These are phyloP conservation scores for Rhamnusium bicolor DNA, from an alignment of 2,888 invertebrate genomes.

Conservation along the genomic window DNA sequence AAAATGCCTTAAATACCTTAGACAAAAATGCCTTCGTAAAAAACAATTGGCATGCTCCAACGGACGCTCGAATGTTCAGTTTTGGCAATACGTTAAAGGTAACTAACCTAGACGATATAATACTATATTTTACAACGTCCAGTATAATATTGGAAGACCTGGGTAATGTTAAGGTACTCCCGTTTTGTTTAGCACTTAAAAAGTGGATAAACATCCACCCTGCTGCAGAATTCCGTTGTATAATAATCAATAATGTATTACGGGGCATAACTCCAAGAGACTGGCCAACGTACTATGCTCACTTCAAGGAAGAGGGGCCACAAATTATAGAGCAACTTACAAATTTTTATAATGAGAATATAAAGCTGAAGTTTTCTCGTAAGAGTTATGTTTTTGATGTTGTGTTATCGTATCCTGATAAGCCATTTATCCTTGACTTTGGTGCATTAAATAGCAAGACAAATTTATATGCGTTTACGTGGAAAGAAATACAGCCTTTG, in stretches of 20 bases:
- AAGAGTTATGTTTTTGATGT: constrained; percentile 65
- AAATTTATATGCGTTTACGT: constrained; percentile 66
- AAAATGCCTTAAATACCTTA: constrained; percentile 61
- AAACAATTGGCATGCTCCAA: constrained; percentile 69
- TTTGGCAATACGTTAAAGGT: constrained; percentile 65
- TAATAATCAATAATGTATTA: constrained; percentile 66
- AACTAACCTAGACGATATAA: constrained; percentile 62
- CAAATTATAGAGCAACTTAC: constrained; percentile 62
- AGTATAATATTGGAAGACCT: constrained; percentile 65
- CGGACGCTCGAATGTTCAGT: constrained; percentile 67
- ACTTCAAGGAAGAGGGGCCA: constrained; percentile 65
- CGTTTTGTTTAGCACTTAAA: constrained; percentile 64
- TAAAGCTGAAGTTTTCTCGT: constrained; percentile 60
- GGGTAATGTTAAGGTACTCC: constrained; percentile 56
- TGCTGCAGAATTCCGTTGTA: constrained; percentile 68
- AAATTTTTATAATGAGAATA: constrained; percentile 62
- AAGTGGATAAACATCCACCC: constrained; percentile 68
- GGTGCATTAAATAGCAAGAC: constrained; percentile 65
- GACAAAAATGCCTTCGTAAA: constrained; percentile 64
- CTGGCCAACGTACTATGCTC: constrained; percentile 68
- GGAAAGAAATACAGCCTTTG: constrained; percentile 67
- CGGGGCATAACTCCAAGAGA: constrained; percentile 68
- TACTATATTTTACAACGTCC: constrained; percentile 64
- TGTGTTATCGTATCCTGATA: constrained; percentile 62
- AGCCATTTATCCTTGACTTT: constrained; percentile 64